These are phyloP conservation scores for Crotalus viridis DNA, from an alignment of 2,113 vertebrate species.

Conservation along the genomic window DNA sequence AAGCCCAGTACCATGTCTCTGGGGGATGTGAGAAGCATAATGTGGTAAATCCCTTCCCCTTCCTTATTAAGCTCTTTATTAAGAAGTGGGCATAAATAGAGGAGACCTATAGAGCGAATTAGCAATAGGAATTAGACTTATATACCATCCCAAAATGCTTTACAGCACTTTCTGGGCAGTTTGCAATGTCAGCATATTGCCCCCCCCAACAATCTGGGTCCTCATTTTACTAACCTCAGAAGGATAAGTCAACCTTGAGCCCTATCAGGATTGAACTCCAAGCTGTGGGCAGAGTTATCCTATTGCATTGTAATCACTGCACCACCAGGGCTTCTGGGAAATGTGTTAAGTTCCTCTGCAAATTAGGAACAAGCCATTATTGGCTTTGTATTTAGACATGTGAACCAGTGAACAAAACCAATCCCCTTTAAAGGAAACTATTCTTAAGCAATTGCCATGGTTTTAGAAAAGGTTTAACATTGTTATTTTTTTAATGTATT, in stretches of 20 bases:
- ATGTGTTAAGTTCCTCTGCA: neutral
- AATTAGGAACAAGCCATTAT: neutral
- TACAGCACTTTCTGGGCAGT: neutral
- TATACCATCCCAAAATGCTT: neutral
- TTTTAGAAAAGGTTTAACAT: neutral
- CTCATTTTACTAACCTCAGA: neutral
- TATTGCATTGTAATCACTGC: neutral
- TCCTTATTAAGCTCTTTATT: neutral
- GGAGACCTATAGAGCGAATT: neutral
- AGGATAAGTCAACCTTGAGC: neutral
- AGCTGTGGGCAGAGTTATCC: neutral
- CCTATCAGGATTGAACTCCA: neutral
- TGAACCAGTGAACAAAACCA: neutral
- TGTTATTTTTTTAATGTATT: neutral
- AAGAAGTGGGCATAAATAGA: neutral
- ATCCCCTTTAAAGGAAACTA: neutral
- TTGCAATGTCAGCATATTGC: neutral
- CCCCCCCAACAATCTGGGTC: neutral
- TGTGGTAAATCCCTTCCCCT: neutral
- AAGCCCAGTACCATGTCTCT: neutral
- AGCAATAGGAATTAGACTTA: neutral
- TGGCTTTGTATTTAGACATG: neutral
- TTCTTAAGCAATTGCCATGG: neutral
- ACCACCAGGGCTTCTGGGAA: neutral
- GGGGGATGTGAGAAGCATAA: neutral